Percentiles rank a stretch among this genome's conserved stretches.
Conservation (phyloP, 2,113 vertebrate genomes). For the Vulpes ferrilata region DNA sequence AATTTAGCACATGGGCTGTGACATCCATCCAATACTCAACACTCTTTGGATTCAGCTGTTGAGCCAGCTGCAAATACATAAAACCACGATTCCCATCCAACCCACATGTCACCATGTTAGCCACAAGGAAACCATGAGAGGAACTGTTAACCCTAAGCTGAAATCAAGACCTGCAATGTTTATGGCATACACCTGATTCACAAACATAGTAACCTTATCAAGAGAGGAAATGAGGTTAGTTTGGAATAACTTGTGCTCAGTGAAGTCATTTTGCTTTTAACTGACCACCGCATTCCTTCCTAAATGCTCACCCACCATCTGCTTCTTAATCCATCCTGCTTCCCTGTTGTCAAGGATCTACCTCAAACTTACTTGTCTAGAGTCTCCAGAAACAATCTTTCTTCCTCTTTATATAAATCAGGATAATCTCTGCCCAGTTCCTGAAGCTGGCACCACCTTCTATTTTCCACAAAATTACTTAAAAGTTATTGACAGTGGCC, state of each 20-base stretch:
- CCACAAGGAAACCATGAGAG: slow-evolving; percentile 60
- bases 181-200: slow-evolving; percentile 69
- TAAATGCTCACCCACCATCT: slow-evolving; percentile 78
- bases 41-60: slow-evolving; percentile 71
- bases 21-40: slow-evolving; percentile 69
- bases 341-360: slow-evolving; percentile 69
- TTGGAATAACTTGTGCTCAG: slow-evolving; percentile 68
- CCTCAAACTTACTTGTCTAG: slow-evolving; percentile 61
- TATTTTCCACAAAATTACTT: slow-evolving; percentile 46
- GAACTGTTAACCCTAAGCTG: slow-evolving; percentile 69
- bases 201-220: slow-evolving; percentile 77
- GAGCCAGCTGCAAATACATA: slow-evolving; percentile 77
- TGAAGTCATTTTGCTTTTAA: slow-evolving; percentile 78
- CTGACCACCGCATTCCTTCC: slow-evolving; percentile 79
- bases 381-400: slow-evolving; percentile 69
- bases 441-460: slow-evolving; percentile 59
- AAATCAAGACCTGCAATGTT: slow-evolving; percentile 72
- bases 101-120: slow-evolving; percentile 70
- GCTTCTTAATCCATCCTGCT: slow-evolving; percentile 68
- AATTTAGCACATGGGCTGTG: slow-evolving; percentile 47
- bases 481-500: slow-evolving; percentile 32
- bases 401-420: slow-evolving; percentile 54
- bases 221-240: slow-evolving; percentile 78
- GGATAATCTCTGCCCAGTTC: slow-evolving; percentile 49
- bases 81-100: slow-evolving; percentile 65